A percentile compares a stretch with the other conserved stretches of the same genome.
These are phyloP conservation scores for Trichonephila inaurata DNA, from an alignment of 1,140 invertebrate genomes.

Conservation along the genomic window DNA sequence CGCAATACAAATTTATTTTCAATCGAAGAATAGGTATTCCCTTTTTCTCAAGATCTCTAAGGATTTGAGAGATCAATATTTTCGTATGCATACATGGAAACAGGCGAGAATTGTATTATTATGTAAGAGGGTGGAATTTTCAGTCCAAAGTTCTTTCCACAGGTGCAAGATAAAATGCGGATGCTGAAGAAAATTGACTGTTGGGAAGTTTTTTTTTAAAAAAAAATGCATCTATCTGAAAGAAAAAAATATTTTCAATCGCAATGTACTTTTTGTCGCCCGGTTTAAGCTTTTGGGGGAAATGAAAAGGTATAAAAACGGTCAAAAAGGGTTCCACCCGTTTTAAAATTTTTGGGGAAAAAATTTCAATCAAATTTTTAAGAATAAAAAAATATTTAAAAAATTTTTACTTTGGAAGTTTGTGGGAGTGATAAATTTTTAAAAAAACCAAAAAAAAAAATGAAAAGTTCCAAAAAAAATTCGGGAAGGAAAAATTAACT, in stretches of 20 bases:
- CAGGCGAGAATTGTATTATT: not conserved
- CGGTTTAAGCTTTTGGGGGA: not conserved
- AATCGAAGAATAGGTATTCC: not conserved
- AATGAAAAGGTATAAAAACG: no score
- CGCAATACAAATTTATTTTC: not conserved
- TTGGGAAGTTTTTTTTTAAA: not conserved
- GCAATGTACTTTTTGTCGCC: not conserved
- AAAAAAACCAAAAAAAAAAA: no score
- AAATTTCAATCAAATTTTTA: no score
- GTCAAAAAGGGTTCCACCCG: no score
- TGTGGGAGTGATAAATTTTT: no score
- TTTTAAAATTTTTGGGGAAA: no score
- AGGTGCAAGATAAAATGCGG: constrained; percentile 1
- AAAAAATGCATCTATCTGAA: not conserved
- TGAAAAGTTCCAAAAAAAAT: no score
- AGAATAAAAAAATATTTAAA: no score
- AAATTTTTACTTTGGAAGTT: no score
- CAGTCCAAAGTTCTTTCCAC: not conserved
- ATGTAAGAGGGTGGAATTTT: not conserved
- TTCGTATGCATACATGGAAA: not conserved
- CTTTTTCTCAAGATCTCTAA: not conserved
- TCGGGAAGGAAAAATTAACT: no score
- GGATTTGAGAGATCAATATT: not conserved
- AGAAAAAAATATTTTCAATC: not conserved
- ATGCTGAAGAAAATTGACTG: not conserved